A percentile compares a stretch with the other conserved stretches of the same genome.
Conservation (phyloP, 2,113 vertebrate species). For the Lichenostomus cassidix region DNA sequence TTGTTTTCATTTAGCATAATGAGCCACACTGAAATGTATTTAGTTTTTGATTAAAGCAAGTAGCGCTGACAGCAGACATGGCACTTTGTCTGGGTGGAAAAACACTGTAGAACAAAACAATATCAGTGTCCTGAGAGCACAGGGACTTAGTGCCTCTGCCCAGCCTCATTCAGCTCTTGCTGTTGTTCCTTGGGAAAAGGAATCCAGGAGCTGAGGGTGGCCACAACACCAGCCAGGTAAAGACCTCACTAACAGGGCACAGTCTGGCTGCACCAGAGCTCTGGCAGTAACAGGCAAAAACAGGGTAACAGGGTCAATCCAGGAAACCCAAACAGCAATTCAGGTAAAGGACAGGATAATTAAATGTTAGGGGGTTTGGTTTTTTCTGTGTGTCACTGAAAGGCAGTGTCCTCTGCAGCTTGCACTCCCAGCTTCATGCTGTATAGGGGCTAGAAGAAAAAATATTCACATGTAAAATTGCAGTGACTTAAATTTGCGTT, state of each 20-base stretch:
- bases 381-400: neutral
- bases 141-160: neutral
- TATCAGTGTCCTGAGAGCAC: neutral
- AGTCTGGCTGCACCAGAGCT: neutral
- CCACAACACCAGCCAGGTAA: neutral
- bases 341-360: neutral
- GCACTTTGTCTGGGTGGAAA: neutral
- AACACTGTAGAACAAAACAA: neutral
- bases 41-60: conserved; percentile 43
- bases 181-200: neutral
- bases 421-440: neutral
- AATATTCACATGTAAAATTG: neutral
- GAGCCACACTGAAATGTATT: conserved; percentile 12
- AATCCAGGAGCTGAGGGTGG: neutral
- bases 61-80: neutral
- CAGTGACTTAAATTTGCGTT: neutral
- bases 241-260: neutral
- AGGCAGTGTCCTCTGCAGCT: neutral
- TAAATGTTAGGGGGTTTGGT: neutral
- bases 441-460: neutral
- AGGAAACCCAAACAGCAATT: neutral
- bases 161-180: neutral
- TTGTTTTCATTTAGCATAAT: conserved; percentile 56
- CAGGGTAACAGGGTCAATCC: neutral
- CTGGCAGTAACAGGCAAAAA: neutral